Base-by-base conservation (phyloP, 1,140 invertebrate species). In the Drosophila serrata region DNA sequence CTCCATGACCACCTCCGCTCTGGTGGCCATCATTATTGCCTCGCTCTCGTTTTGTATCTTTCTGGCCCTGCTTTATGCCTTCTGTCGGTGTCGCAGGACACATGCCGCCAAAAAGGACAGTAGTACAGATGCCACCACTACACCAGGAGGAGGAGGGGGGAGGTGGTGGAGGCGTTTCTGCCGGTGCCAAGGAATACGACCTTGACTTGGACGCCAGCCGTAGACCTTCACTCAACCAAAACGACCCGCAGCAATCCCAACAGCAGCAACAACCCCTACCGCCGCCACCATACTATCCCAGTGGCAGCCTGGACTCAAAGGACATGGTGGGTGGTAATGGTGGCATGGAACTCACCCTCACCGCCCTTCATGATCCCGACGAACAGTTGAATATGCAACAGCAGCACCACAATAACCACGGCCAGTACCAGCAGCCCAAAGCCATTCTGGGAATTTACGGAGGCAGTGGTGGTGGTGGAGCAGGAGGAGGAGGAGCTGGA, bases 311-410 rank as follows among this genome's bases (percentile, higher is more conserved):
- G 67, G 90, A 92, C 68, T 85, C 86, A 76, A 92, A 88, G 40
- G 81, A 92, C 55, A 40, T 80, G 35, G 76, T 49, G n/a, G 40
- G 19, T 7, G 65, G 65, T 1, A 53, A 73, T 35, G 80, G 80
- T 15, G 82, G 90, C 56, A 92, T 85, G 86, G 90, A 92, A 29
- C 73, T 92, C 40, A 92, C 90, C 72, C 72, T 88, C 15, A 88
- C 90, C 15, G 86, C 90, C 37, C 68, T 92, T 27, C 90, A 92
- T 53, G 90, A 92, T 82, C 82, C 73, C 59, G 90, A 92, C 19
- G 90, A 92, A 65, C 90, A 92, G 72, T 57, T 92, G 43, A 92
- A 90, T 63, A 91, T 92, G 80, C 90, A 82, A 29, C 80, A 84
- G 15, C 80, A 82, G 15, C 80, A 82, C 31, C 79, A 85, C 39